Evolutionary conservation across 2,888 invertebrate species (phyloP).

Genomic region (Ligdia adustata): DNA sequence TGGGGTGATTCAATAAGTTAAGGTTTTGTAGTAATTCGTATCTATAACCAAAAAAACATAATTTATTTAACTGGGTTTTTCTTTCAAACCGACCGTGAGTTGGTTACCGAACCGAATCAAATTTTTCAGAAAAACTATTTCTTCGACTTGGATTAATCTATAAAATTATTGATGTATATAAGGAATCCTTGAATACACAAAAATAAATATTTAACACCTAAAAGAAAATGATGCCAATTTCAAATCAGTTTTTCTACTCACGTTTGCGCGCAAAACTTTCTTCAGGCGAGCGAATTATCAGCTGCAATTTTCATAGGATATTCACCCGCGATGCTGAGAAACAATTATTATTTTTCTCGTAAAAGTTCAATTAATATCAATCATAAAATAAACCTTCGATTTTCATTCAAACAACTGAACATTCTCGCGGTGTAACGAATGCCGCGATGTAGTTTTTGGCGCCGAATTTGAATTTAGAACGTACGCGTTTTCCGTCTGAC

Average conservation of each 20-base stretch:
- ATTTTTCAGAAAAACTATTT: no score
- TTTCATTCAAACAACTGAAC: slow-evolving; percentile 37
- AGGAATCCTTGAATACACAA: no score
- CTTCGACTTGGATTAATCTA: no score
- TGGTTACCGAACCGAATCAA: no score
- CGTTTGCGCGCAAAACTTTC: slow-evolving; percentile 47
- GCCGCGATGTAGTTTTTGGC: slow-evolving; percentile 44
- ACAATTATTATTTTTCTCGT: slow-evolving; percentile 18
- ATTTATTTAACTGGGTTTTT: no score
- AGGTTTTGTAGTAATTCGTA: no score
- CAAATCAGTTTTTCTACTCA: slow-evolving; percentile 39
- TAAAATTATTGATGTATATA: no score
- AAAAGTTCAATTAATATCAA: slow-evolving; percentile 14
- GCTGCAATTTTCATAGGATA: slow-evolving; percentile 25
- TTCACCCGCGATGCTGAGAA: slow-evolving; percentile 23
- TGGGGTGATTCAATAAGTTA: no score
- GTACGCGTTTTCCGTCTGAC: slow-evolving; percentile 53
- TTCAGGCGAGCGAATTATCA: slow-evolving; percentile 35
- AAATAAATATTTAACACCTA: no score
- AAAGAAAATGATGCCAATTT: neutral
- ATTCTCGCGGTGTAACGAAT: slow-evolving; percentile 25
- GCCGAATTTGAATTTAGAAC: slow-evolving; percentile 38
- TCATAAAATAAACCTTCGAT: slow-evolving; percentile 17
- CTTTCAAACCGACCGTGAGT: no score
- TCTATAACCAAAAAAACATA: no score